Evolutionary conservation across 2,888 invertebrate genomes (phyloP), one percentile per base, ranked within the genome.

Genomic region (Phalera bucephala): DNA sequence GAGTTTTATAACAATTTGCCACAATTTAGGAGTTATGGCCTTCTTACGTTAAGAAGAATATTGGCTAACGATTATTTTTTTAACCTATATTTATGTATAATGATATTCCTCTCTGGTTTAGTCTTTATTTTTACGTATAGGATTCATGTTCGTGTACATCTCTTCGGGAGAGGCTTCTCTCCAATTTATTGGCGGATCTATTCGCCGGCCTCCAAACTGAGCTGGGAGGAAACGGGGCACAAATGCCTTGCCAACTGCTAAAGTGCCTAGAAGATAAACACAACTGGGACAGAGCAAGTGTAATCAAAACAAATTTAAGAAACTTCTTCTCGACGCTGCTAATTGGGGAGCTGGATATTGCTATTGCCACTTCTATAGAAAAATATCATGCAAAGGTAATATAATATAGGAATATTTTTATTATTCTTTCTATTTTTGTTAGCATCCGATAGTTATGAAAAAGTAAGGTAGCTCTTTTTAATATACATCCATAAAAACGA

Each of bases 231-330:
- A 45, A 65, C 0, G 72, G 72, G 0, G 30, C 54, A 0, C 42
- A 66, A 26, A 87, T 89, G 87, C 83, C 89, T 0, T 89, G 89
- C 44, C 75, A 82, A 35, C 47, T 87, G 31, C 59, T 89, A 1
- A 86, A 86, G 50, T 89, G 89, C 29, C 67, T 89, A 4, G 86
- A 88, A 22, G 88, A 88, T 36, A 69, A 64, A 23, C 86, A 88
- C 39, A 84, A 77, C 38, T 89, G 88, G 89, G 86, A 87, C 23
- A 65, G 70, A 11, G 36, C 73, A 2, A 75, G 70, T 31, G 38
- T 63, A 1, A 59, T 75, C n/a, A 88, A 84, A 46, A 69, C 65
- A 0, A 80, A 76, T 45, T 58, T 89, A 19, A 63, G 66, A 8
- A 70, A 60, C 41, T 87, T 68, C 47, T 89, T 87, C 41, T 63